A percentile compares a stretch with the other conserved stretches of the same genome.
Evolutionary conservation across 1,140 invertebrate species (phyloP).

Genomic region (Apis cerana): DNA sequence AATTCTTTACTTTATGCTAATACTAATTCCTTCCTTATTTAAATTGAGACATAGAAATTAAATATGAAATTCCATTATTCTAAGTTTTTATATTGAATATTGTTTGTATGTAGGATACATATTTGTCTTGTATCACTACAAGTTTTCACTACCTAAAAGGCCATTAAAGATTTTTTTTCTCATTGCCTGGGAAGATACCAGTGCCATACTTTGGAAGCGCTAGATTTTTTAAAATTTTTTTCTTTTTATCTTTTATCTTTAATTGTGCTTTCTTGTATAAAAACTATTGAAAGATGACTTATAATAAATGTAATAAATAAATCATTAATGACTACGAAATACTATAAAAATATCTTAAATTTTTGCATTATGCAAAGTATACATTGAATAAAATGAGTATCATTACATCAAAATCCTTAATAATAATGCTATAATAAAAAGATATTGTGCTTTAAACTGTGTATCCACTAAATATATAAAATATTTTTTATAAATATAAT

Average conservation of each 20-base stretch:
- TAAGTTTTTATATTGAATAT: constrained; percentile 52
- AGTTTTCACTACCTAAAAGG: constrained; percentile 69
- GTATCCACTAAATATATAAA: constrained; percentile 33
- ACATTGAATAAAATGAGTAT: neutral
- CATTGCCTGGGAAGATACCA: constrained; percentile 67
- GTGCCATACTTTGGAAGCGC: constrained; percentile 65
- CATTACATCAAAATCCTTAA: neutral
- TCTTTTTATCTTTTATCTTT: neutral
- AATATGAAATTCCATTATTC: constrained; percentile 32
- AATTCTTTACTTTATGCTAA: neutral
- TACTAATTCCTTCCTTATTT: neutral
- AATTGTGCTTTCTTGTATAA: constrained; percentile 2
- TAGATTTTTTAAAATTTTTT: constrained; percentile 52
- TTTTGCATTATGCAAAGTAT: neutral
- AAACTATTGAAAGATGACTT: constrained; percentile 17
- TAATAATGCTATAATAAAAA: neutral
- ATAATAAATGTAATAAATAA: neutral
- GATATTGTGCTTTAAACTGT: constrained; percentile 5
- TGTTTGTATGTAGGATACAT: constrained; percentile 68
- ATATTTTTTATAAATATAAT: constrained; percentile 1
- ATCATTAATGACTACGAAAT: neutral
- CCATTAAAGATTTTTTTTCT: constrained; percentile 68
- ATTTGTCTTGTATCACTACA: constrained; percentile 64
- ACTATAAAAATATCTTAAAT: neutral
- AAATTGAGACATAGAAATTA: constrained; percentile 10